These are phyloP conservation scores for Sebastes cheni DNA, from an alignment of 2,797 vertebrate genomes.

Conservation along the genomic window DNA sequence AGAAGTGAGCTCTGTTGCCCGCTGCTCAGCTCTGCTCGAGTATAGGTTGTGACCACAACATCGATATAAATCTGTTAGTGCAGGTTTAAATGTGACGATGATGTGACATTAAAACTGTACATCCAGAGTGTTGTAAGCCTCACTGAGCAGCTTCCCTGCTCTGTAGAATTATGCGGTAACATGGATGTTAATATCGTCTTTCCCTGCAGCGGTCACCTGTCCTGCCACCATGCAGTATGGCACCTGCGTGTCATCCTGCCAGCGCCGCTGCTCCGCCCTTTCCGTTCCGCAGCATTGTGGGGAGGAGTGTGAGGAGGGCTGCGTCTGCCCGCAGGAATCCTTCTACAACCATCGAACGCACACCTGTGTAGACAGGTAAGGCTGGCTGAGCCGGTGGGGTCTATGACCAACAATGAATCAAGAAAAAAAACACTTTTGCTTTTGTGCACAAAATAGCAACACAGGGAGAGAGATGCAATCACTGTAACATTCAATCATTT, in stretches of 20 bases:
- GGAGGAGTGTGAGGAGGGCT: slow-evolving; percentile 92
- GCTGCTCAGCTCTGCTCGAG: too few species aligned
- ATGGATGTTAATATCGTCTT: neutral
- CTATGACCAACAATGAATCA: neutral
- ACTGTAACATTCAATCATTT: neutral
- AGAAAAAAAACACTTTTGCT: neutral
- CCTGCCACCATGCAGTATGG: slow-evolving; percentile 91
- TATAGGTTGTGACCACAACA: too few species aligned
- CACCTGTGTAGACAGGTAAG: slow-evolving; percentile 85
- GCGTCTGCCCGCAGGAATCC: slow-evolving; percentile 88
- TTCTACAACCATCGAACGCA: slow-evolving; percentile 87
- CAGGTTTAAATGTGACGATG: neutral
- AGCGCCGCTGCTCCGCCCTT: slow-evolving; percentile 88
- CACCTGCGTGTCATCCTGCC: slow-evolving; percentile 89
- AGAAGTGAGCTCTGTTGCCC: too few species aligned
- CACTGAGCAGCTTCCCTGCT: neutral
- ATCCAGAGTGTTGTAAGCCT: neutral
- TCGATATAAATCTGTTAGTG: neutral
- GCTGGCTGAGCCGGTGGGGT: neutral
- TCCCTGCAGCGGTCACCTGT: slow-evolving; percentile 85
- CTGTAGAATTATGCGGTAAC: neutral
- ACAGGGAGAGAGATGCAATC: too few species aligned
- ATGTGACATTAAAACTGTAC: neutral
- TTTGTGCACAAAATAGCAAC: neutral
- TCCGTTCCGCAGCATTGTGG: slow-evolving; percentile 85